A percentile compares a stretch with the other conserved stretches of the same genome.
These are phyloP conservation scores for Drosophila sp. DNA, from an alignment of 1,140 invertebrate species.

Conservation along the genomic window DNA sequence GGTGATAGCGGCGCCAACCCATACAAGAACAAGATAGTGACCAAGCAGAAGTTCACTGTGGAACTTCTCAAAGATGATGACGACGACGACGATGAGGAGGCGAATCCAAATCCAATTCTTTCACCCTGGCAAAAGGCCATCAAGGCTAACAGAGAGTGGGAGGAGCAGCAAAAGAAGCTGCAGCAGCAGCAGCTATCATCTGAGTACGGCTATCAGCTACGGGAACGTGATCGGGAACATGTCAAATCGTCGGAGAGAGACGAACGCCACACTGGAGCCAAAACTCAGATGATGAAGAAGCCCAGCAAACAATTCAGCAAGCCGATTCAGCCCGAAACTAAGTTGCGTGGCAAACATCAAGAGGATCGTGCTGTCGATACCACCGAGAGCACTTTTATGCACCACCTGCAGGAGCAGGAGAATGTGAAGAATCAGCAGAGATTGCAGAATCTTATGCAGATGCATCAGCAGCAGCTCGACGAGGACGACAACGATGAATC, in stretches of 20 bases:
- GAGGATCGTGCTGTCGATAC: not conserved
- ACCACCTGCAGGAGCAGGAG: not conserved
- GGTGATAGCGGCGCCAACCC: no score
- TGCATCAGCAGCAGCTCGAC: not conserved
- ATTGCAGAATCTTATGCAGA: not conserved
- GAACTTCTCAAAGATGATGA: not conserved
- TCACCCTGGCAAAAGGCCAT: not conserved
- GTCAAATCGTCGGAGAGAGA: not conserved
- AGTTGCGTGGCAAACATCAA: not conserved
- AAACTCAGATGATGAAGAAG: not conserved
- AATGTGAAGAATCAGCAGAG: not conserved
- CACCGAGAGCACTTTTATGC: no score
- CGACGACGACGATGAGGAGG: not conserved
- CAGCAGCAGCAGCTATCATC: not conserved
- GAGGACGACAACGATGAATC: no score
- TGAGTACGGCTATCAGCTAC: not conserved
- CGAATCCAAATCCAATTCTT: not conserved
- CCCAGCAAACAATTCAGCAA: not conserved
- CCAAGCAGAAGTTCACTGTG: not conserved
- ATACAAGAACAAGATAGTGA: not conserved
- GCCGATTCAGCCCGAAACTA: not conserved
- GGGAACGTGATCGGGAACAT: not conserved
- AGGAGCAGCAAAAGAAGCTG: not conserved
- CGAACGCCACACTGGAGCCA: not conserved
- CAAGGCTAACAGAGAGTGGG: not conserved